These are phyloP conservation scores for Falco cherrug DNA, from an alignment of 2,797 vertebrate species.

Conservation along the genomic window DNA sequence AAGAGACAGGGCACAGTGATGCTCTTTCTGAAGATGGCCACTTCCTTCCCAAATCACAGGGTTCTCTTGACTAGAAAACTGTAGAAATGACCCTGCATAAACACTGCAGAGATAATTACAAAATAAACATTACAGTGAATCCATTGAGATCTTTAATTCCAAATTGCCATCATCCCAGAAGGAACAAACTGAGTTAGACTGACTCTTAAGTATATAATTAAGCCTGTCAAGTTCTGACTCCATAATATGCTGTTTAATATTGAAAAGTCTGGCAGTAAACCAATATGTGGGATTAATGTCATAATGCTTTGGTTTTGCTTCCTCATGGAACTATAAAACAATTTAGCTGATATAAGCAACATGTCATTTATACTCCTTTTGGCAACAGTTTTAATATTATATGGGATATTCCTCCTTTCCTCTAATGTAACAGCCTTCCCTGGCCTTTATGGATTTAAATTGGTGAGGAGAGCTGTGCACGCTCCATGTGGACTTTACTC, in stretches of 20 bases:
- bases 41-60: neutral
- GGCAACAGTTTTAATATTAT: neutral
- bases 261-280: slow-evolving; percentile 57
- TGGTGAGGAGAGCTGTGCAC: neutral
- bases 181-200: slow-evolving; percentile 51
- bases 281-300: slow-evolving; percentile 14
- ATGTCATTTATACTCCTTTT: neutral
- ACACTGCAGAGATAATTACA: slow-evolving; percentile 19
- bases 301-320: slow-evolving; percentile 27
- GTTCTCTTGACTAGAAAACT: neutral
- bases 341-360: slow-evolving; percentile 26
- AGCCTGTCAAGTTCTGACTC: slow-evolving; percentile 46
- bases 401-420: neutral
- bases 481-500: slow-evolving; percentile 33
- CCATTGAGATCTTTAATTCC: slow-evolving; percentile 50
- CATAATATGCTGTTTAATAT: slow-evolving; percentile 63
- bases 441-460: slow-evolving; percentile 1
- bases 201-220: slow-evolving; percentile 68
- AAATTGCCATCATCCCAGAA: slow-evolving; percentile 41
- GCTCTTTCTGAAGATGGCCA: neutral
- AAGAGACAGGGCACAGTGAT: neutral
- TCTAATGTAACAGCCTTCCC: neutral
- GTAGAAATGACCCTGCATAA: slow-evolving; percentile 35
- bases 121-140: slow-evolving; percentile 48
- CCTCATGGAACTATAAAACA: slow-evolving; percentile 31